These are phyloP conservation scores for Euwallacea fornicatus DNA, from an alignment of 1,140 invertebrate species.

Conservation along the genomic window DNA sequence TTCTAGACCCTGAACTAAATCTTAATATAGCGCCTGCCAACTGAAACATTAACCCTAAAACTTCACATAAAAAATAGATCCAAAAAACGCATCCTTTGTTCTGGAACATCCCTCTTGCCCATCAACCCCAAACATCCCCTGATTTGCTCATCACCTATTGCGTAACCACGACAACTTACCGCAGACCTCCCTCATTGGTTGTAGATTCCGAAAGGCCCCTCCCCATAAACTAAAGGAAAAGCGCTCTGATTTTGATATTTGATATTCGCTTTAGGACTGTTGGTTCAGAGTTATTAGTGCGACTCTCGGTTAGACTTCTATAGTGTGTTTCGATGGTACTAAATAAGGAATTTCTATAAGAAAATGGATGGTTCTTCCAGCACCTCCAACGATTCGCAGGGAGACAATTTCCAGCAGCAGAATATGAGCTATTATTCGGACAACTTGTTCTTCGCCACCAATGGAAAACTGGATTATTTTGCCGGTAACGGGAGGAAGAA, in stretches of 20 bases:
- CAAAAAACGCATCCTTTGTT: conserved; percentile 15
- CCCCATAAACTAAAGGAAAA: conserved; percentile 15
- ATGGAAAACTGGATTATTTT: conserved; percentile 47
- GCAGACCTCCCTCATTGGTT: conserved; percentile 15
- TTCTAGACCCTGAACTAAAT: too few relatives aligned
- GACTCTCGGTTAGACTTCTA: too few relatives aligned
- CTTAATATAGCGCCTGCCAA: too few relatives aligned
- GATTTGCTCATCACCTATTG: background rate
- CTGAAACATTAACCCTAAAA: too few relatives aligned
- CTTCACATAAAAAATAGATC: background rate
- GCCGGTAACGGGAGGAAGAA: conserved; percentile 40
- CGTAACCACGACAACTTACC: conserved; percentile 21
- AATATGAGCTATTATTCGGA: conserved; percentile 49
- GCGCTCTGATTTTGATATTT: conserved; percentile 15
- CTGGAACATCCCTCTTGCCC: conserved; percentile 4
- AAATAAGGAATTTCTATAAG: conserved; percentile 33
- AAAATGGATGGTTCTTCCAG: conserved; percentile 48
- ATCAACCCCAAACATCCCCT: background rate
- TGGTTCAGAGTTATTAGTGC: background rate
- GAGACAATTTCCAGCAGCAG: conserved; percentile 39
- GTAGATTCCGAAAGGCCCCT: conserved; percentile 18
- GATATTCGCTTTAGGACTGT: background rate
- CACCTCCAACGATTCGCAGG: conserved; percentile 49
- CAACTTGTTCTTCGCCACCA: conserved; percentile 45
- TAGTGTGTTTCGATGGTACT: too few relatives aligned